Evolutionary conservation across 2,888 invertebrate species (phyloP), one percentile per base, ranked within the genome.

Genomic region (Drosophila greeni): DNA sequence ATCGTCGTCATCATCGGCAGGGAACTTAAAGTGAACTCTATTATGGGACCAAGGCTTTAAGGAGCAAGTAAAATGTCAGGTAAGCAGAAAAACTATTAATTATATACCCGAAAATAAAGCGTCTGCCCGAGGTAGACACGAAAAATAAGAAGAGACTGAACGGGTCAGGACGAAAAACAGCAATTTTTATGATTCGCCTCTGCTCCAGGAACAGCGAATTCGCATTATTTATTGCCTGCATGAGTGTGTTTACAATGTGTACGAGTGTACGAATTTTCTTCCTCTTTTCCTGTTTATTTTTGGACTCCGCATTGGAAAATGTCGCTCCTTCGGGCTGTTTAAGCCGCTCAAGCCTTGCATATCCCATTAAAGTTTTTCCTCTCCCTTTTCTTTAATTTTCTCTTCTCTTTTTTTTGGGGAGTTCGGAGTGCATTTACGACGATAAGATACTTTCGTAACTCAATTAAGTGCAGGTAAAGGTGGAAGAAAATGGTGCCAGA

Each of bases 371-470:
- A 76, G 68, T 58, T 69, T 42, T 49, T 64, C 54, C 47, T 57
- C 29, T 64, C 18, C 29, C 18, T 8, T 26, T 34, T 36, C 23
- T 12, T 36, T 11, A 0, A 14, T 33, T 20, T 47, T 31, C 16
- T 5, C 6, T 1, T n/a, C n/a, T n/a, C n/a, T 12, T n/a, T 31
- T 43, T 43, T n/a, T 23, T n/a, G 24, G 33, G 40, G 33, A 43
- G 34, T 20, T 59, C n/a, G 42, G 69, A 82, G 81, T 82, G 75
- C 75, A 77, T 82, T 79, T 68, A 66, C 72, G 61, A 62, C 72
- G 70, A 82, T 82, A 82, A 77, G 81, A 70, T 73, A 82, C 77
- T 82, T 74, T 73, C 57, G 73, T 68, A 82, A 80, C 79, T 80
- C 72, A 80, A 80, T 82, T 80, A 82, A 73, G 70, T 66, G 66